phyloP scores from a whole-genome alignment of 37 sponge, comb jelly and placozoan genomes.

The Beroe ovata region DNA sequence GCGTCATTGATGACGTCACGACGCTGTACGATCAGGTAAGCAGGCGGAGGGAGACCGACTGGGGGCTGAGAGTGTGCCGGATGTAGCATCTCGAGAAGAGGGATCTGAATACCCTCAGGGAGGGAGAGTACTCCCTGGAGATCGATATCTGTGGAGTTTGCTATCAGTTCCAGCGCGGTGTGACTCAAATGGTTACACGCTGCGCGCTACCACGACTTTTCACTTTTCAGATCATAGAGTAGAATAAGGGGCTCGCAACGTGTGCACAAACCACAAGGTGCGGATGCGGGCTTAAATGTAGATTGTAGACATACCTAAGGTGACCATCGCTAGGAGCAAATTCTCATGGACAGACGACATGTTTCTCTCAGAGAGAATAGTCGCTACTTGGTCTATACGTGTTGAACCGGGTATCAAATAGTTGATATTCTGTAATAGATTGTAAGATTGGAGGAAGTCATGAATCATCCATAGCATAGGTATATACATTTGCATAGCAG shows the following conservation, averaged over 20 bases:
- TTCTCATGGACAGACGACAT: not conserved
- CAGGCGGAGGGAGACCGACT: conserved; percentile 10
- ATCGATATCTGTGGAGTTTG: conserved; percentile 13
- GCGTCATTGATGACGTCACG: not conserved
- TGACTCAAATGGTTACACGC: too few relatives aligned
- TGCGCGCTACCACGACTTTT: too few relatives aligned
- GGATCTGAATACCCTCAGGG: conserved; percentile 29
- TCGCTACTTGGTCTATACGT: not conserved
- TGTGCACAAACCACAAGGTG: too few relatives aligned
- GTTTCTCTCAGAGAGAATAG: not conserved
- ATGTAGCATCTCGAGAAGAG: conserved; percentile 11
- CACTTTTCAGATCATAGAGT: not conserved
- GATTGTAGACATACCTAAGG: conserved; percentile 53
- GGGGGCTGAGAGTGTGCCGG: conserved; percentile 58
- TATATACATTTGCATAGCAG: too few relatives aligned
- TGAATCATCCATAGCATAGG: too few relatives aligned
- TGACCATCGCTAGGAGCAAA: conserved; percentile 37
- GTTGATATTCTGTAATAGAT: not conserved
- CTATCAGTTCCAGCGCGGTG: too few relatives aligned
- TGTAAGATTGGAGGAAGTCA: too few relatives aligned
- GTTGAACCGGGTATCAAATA: conserved; percentile 1
- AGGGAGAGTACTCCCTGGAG: not conserved
- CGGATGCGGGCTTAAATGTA: too few relatives aligned
- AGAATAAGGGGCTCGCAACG: too few relatives aligned
- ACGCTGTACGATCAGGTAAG: not conserved